Evolutionary conservation across 2,113 vertebrate species (phyloP).

Genomic region (Oreotrochilus melanogaster): DNA sequence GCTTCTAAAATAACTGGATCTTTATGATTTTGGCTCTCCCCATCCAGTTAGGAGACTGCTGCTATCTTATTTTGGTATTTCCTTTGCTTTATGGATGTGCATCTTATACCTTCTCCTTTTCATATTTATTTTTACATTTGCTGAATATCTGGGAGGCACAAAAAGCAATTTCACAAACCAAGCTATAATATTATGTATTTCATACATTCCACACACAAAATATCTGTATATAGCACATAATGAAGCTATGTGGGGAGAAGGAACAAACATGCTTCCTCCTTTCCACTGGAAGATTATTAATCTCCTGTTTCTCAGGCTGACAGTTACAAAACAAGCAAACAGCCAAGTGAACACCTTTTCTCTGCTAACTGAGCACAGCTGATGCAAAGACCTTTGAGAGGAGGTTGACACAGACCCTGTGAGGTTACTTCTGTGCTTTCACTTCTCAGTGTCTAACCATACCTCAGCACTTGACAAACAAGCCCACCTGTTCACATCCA

Average conservation of each 20-base stretch:
- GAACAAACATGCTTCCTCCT: not conserved
- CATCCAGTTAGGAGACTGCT: constrained; percentile 5
- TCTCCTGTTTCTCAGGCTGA: not conserved
- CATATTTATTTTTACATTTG: not conserved
- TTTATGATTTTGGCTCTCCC: constrained; percentile 33
- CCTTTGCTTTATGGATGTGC: not conserved
- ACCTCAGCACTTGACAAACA: not conserved
- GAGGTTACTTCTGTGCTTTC: not conserved
- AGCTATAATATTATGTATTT: not conserved
- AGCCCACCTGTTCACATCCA: not conserved
- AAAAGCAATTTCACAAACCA: not conserved
- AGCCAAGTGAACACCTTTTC: not conserved
- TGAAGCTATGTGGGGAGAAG: not conserved
- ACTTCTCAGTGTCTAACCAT: rapidly evolving
- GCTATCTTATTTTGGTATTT: not conserved
- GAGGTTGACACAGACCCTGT: not conserved
- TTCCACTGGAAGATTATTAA: not conserved
- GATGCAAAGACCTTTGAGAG: not conserved
- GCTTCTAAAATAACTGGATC: constrained; percentile 21
- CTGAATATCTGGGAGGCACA: not conserved
- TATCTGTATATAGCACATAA: rapidly evolving
- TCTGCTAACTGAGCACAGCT: not conserved
- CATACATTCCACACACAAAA: rapidly evolving
- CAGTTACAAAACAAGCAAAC: not conserved
- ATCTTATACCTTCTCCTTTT: not conserved